Base-by-base conservation (phyloP, 2,888 invertebrate species). In the Spisula solida region DNA sequence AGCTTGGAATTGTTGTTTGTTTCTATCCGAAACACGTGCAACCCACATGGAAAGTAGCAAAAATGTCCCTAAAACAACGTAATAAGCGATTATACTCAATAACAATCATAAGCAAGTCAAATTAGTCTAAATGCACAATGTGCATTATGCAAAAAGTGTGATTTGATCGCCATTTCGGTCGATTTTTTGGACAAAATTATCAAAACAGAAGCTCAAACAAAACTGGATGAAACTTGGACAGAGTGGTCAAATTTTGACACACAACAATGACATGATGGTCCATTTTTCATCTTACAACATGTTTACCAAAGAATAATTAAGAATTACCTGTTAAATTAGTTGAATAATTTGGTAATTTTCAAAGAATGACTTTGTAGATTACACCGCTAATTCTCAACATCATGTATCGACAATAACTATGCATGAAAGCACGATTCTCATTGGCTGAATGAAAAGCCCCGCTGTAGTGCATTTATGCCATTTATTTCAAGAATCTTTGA, bases 331-430 rank as follows among this genome's bases (percentile, higher is more conserved):
- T 90, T 87, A 89, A 94, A 92, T 92, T 86, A 91, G 90, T 88
- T 88, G 88, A 93, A 92, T 88, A 92, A 93, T 94, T 93, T 91
- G 91, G 92, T 90, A 94, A 94, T 92, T 94, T 93, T 92, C 93
- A 95, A 93, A 93, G 94, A 95, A 95, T 95, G 95, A 95, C 94
- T 96, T 96, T 95, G 96, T 95, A 95, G 95, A 95, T 95, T 94
- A 94, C 94, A 93, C 95, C 94, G 94, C 94, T 95, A 94, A 94
- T 93, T 95, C 95, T 95, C 95, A 95, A 95, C 95, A 96, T 95
- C 96, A 95, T 95, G 95, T 95, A 95, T 95, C 95, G 92, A 90
- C 90, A 92, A 89, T 89, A 87, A 88, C 87, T 81, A 47, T 84
- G 80, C 89, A 84, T 85, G 90, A 87, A 91, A 93, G 87, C 86